Conservation (phyloP, 2,113 vertebrate genomes). For the Bolborhynchus lineola region DNA sequence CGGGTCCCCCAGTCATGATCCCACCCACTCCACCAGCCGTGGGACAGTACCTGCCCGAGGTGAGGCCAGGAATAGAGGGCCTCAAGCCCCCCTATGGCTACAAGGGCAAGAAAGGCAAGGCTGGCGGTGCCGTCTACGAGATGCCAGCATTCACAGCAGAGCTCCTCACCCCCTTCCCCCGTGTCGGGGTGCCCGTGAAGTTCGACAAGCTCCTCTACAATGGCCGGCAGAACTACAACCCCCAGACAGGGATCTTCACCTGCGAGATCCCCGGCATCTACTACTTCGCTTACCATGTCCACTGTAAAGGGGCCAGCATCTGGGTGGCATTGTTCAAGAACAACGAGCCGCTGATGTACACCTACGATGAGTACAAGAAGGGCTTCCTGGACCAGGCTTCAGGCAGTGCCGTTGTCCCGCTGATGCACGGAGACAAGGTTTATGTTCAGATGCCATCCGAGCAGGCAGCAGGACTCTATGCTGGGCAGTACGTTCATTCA, state of each 20-base stretch:
- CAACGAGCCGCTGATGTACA: constrained; percentile 96
- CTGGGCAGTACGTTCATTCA: constrained; percentile 93
- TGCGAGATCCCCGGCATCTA: constrained; percentile 93
- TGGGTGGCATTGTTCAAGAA: constrained; percentile 97
- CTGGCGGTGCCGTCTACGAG: constrained; percentile 69
- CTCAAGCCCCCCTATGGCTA: constrained; percentile 79
- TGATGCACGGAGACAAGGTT: constrained; percentile 87
- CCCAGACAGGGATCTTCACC: constrained; percentile 91
- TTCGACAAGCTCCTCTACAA: constrained; percentile 97
- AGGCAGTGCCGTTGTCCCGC: constrained; percentile 89
- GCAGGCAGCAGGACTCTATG: constrained; percentile 95
- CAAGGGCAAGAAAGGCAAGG: constrained; percentile 82
- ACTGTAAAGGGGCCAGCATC: constrained; percentile 94
- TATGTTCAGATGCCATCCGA: constrained; percentile 94
- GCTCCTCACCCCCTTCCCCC: constrained; percentile 91
- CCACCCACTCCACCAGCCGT: constrained; percentile 77
- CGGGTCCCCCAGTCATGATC: constrained; percentile 73
- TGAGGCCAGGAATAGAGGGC: constrained; percentile 79
- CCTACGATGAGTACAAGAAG: constrained; percentile 96
- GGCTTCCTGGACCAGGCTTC: constrained; percentile 96
- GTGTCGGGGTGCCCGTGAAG: constrained; percentile 87
- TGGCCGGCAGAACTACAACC: constrained; percentile 93
- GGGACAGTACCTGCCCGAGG: constrained; percentile 83
- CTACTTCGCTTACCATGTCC: constrained; percentile 94
- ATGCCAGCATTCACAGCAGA: constrained; percentile 93